These are phyloP conservation scores for Eupsilia transversa DNA, from an alignment of 2,888 invertebrate species.

Conservation along the genomic window DNA sequence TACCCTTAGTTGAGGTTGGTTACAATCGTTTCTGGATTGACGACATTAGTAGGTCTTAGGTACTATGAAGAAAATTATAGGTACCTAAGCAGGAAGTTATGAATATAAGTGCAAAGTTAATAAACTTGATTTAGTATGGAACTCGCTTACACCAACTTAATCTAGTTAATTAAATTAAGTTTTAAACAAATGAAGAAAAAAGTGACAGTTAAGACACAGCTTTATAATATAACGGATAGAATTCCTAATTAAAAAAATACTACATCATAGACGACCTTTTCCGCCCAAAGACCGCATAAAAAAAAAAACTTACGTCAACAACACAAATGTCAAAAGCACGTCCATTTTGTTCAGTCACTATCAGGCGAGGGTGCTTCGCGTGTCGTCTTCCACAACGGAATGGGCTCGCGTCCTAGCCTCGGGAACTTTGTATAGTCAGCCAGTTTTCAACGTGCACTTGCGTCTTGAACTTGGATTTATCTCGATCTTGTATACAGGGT, in stretches of 20 bases:
- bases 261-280: not conserved
- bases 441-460: constrained; percentile 83
- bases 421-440: constrained; percentile 85
- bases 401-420: constrained; percentile 80
- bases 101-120: not conserved
- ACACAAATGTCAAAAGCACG: constrained; percentile 73
- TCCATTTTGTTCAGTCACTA: constrained; percentile 58
- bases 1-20: not conserved
- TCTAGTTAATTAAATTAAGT: not conserved
- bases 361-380: constrained; percentile 70
- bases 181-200: not conserved
- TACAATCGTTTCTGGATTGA: constrained; percentile 5
- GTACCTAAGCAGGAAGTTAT: not conserved
- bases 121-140: not conserved
- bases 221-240: not conserved
- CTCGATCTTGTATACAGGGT: constrained; percentile 85
- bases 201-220: too few species aligned
- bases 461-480: constrained; percentile 90
- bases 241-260: not conserved
- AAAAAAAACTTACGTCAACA: constrained; percentile 64
- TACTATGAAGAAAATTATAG: not conserved
- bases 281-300: constrained; percentile 11
- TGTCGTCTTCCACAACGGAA: constrained; percentile 77
- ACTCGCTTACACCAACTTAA: not conserved
- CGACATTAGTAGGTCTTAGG: constrained; percentile 5